phyloP scores from a whole-genome alignment of 37 sponge, comb jelly and placozoan species.

The Halichondria panicea region DNA sequence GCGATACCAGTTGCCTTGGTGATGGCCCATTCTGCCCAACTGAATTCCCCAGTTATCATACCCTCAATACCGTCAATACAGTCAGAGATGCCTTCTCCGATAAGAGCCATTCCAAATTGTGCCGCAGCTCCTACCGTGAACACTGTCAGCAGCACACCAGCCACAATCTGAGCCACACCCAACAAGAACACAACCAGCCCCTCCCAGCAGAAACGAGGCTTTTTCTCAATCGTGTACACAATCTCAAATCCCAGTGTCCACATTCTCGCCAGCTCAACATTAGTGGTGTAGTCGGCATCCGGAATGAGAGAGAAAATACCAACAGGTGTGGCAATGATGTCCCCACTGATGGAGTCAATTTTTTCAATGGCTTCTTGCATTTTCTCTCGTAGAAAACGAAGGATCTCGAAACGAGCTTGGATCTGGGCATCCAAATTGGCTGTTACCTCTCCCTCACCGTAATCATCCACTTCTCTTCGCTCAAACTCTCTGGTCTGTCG shows the following conservation, averaged over 20 bases:
- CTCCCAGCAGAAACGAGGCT: conserved; percentile 19
- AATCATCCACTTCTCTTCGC: not conserved
- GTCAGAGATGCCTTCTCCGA: conserved; percentile 30
- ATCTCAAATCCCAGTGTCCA: conserved; percentile 7
- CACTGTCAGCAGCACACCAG: conserved; percentile 3
- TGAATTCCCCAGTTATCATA: conserved; percentile 30
- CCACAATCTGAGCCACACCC: conserved; percentile 21
- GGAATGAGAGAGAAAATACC: conserved; percentile 7
- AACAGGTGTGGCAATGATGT: not conserved
- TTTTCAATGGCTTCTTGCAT: not conserved
- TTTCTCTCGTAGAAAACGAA: not conserved
- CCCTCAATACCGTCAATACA: conserved; percentile 16
- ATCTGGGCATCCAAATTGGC: not conserved
- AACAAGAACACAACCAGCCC: conserved; percentile 19
- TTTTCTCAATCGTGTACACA: conserved; percentile 4
- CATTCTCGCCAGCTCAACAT: conserved; percentile 1
- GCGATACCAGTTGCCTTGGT: conserved; percentile 9
- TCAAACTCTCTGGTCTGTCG: not conserved
- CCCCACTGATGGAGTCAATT: not conserved
- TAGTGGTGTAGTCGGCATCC: not conserved
- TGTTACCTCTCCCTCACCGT: not conserved
- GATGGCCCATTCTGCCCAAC: conserved; percentile 12
- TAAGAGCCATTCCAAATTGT: conserved; percentile 25
- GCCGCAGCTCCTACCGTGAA: conserved; percentile 10
- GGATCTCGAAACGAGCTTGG: not conserved